These are phyloP conservation scores for Pholis gunnellus DNA, from an alignment of 2,113 vertebrate species.

Conservation along the genomic window DNA sequence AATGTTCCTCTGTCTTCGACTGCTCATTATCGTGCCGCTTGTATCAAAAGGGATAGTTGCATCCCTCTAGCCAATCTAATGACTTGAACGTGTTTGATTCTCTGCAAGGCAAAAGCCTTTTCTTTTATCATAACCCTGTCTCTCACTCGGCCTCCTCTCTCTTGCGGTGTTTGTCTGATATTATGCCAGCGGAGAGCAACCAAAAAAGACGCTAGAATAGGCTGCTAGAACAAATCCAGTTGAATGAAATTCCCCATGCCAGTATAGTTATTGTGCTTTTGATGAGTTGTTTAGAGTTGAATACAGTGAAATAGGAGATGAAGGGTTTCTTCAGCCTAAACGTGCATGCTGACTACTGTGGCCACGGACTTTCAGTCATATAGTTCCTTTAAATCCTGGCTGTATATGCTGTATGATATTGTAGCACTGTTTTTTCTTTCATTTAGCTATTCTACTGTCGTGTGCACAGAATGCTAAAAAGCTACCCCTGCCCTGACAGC, in stretches of 20 bases:
- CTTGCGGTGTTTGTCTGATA: slow-evolving; percentile 42
- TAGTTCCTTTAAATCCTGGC: slow-evolving; percentile 41
- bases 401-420: slow-evolving; percentile 62
- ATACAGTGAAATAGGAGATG: slow-evolving; percentile 1
- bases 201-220: slow-evolving; percentile 24
- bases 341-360: slow-evolving; percentile 75
- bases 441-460: slow-evolving; percentile 50
- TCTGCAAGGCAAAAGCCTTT: slow-evolving; percentile 52
- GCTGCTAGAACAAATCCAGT: slow-evolving; percentile 29
- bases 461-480: slow-evolving; percentile 54
- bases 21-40: slow-evolving; percentile 64
- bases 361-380: slow-evolving; percentile 31
- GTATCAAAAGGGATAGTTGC: slow-evolving; percentile 42
- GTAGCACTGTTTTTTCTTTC: slow-evolving; percentile 42
- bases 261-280: slow-evolving; percentile 52
- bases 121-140: neutral
- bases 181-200: slow-evolving; percentile 32
- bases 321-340: slow-evolving; percentile 19
- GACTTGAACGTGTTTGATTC: slow-evolving; percentile 51
- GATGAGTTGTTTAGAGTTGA: slow-evolving; percentile 52
- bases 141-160: slow-evolving; percentile 31
- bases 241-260: neutral
- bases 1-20: slow-evolving; percentile 42
- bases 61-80: slow-evolving; percentile 44
- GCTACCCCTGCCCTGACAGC: slow-evolving; percentile 13